These are phyloP conservation scores for Drosophila rellima DNA, from an alignment of 2,888 invertebrate genomes.

Conservation along the genomic window DNA sequence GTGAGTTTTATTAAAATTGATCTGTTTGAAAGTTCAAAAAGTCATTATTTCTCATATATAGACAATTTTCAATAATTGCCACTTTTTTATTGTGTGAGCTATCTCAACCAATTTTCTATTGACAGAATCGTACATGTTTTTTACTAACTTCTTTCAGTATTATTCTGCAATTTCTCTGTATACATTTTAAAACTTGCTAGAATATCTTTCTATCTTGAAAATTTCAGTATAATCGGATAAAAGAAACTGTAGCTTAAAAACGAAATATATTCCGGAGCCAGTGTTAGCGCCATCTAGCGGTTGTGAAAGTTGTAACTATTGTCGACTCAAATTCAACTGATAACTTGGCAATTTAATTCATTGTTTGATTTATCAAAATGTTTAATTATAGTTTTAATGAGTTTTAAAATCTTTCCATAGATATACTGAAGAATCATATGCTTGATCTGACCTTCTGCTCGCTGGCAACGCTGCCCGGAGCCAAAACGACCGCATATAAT, in stretches of 20 bases:
- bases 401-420: slow-evolving; percentile 81
- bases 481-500: slow-evolving; percentile 84
- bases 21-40: too few species aligned
- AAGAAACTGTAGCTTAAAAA: not conserved
- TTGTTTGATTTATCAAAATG: not conserved
- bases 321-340: not conserved
- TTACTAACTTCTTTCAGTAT: too few species aligned
- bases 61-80: too few species aligned
- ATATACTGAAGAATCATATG: slow-evolving; percentile 89
- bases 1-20: too few species aligned
- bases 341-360: not conserved
- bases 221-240: not conserved
- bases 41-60: too few species aligned
- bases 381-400: not conserved
- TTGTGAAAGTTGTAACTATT: not conserved
- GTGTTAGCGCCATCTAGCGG: too few species aligned
- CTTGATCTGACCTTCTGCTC: slow-evolving; percentile 90
- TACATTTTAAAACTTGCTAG: not conserved
- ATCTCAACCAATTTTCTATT: too few species aligned
- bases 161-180: too few species aligned
- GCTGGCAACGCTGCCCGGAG: slow-evolving; percentile 87
- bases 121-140: too few species aligned
- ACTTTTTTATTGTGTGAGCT: too few species aligned
- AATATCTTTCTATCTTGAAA: not conserved
- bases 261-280: not conserved